Evolutionary conservation across 2,888 invertebrate species (phyloP), one percentile per base, ranked within the genome.

Genomic region (Dicyrtoma fusca): DNA sequence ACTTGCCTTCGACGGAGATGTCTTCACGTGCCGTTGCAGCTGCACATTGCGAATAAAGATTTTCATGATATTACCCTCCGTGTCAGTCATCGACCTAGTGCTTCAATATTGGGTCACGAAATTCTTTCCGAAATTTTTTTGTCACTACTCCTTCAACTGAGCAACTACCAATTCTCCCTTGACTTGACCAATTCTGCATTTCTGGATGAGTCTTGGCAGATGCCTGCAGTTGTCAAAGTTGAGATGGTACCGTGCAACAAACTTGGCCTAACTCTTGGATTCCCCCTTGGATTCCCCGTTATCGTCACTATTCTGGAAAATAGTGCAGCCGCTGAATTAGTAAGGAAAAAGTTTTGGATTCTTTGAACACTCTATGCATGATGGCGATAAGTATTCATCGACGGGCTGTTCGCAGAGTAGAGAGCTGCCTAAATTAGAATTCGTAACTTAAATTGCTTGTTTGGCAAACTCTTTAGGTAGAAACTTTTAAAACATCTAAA

Each of bases 301-400:
- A 87, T 89, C 72, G 85, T 87, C 11, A 84, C 85, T 63, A 85
- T 89, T 44, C 85, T 87, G 77, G 84, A 86, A 53, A 86, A 87
- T 80, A 88, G 89, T 76, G 88, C 89, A 14, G 88, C 87, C 69
- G 87, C 87, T 57, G 89, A 90, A 84, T 86, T 87, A 83, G 89
- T 89, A 85, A 86, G 86, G n/a, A n/a, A n/a, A n/a, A n/a, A n/a
- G n/a, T 83, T 73, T 44, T 69, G 45, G 8, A 49, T 13, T n/a
- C n/a, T n/a, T n/a, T n/a, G n/a, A n/a, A n/a, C n/a, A n/a, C n/a
- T n/a, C n/a, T n/a, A n/a, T n/a, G n/a, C n/a, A n/a, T n/a, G n/a
- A n/a, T n/a, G n/a, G n/a, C n/a, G n/a, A n/a, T n/a, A n/a, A n/a
- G n/a, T n/a, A n/a, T n/a, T n/a, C n/a, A n/a, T n/a, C n/a, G n/a